phyloP scores from a whole-genome alignment of 2,797 vertebrate species.

The Gobio occitaniae region DNA sequence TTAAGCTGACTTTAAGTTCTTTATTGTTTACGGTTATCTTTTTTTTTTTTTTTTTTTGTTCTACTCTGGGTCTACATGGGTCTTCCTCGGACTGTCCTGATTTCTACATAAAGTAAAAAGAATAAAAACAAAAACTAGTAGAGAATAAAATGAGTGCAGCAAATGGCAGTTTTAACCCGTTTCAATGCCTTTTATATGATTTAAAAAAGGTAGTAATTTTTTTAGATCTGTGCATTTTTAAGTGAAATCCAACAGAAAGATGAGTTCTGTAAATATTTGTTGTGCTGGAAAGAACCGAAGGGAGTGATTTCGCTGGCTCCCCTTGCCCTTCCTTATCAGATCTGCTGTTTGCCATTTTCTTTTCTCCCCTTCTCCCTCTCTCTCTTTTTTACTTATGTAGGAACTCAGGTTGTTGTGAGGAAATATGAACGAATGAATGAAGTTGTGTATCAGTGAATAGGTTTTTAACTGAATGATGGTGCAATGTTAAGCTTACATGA shows the following conservation, averaged over 20 bases:
- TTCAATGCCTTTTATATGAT: slow-evolving; percentile 69
- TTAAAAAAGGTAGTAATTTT: slow-evolving; percentile 59
- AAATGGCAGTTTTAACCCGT: slow-evolving; percentile 66
- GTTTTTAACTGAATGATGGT: slow-evolving; percentile 47
- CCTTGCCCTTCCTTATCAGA: slow-evolving; percentile 46
- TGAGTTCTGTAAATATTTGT: slow-evolving; percentile 52
- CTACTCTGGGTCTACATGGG: slow-evolving; percentile 62
- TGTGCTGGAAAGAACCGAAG: slow-evolving; percentile 54
- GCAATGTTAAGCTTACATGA: slow-evolving; percentile 47
- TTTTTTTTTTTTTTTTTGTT: slow-evolving; percentile 48
- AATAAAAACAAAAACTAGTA: slow-evolving; percentile 56
- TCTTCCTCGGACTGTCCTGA: slow-evolving; percentile 68
- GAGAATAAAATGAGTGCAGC: slow-evolving; percentile 54
- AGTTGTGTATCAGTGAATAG: slow-evolving; percentile 48
- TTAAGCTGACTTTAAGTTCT: slow-evolving; percentile 67
- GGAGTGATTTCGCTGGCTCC: slow-evolving; percentile 59
- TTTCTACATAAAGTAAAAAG: slow-evolving; percentile 73
- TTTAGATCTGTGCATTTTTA: slow-evolving; percentile 64
- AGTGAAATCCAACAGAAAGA: slow-evolving; percentile 65
- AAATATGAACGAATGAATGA: slow-evolving; percentile 67
- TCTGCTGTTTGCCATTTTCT: slow-evolving; percentile 53
- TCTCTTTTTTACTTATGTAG: slow-evolving; percentile 61
- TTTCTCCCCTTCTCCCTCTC: slow-evolving; percentile 45
- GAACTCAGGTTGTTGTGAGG: slow-evolving; percentile 77
- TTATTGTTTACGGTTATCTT: slow-evolving; percentile 70